Percentiles rank a stretch among this genome's conserved stretches.
These are phyloP conservation scores for Microctenopoma steveboyesi DNA, from an alignment of 2,797 vertebrate genomes.

Conservation along the genomic window DNA sequence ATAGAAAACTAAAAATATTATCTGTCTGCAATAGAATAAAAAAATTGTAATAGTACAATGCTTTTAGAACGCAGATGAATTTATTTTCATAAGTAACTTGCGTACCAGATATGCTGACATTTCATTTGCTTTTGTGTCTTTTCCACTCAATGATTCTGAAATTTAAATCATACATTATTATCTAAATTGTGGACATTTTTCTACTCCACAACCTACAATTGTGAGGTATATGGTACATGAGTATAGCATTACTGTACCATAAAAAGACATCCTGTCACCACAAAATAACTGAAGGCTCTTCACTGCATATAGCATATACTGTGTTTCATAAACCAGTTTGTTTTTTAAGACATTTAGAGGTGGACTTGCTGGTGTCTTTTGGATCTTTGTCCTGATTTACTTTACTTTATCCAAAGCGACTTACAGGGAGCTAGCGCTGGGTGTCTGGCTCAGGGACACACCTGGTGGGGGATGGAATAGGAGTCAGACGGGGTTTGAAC, in stretches of 20 bases:
- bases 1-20: slow-evolving; percentile 16
- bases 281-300: slow-evolving; percentile 51
- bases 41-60: not conserved
- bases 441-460: too few species aligned
- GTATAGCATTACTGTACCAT: slow-evolving; percentile 66
- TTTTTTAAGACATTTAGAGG: too few species aligned
- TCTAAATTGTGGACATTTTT: slow-evolving; percentile 55
- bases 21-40: not conserved
- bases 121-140: slow-evolving; percentile 3
- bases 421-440: too few species aligned
- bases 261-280: slow-evolving; percentile 68
- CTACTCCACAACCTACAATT: slow-evolving; percentile 59
- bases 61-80: not conserved
- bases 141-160: slow-evolving; percentile 26
- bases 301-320: slow-evolving; percentile 27
- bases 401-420: too few species aligned
- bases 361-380: too few species aligned
- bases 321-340: slow-evolving; percentile 32
- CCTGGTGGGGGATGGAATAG: too few species aligned
- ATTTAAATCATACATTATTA: slow-evolving; percentile 54
- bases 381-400: too few species aligned
- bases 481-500: too few species aligned
- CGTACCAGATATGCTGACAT: slow-evolving; percentile 3
- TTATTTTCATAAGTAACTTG: not conserved
- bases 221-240: slow-evolving; percentile 36